These are phyloP conservation scores for Ericerus pela DNA, from an alignment of 1,140 invertebrate genomes.

Conservation along the genomic window DNA sequence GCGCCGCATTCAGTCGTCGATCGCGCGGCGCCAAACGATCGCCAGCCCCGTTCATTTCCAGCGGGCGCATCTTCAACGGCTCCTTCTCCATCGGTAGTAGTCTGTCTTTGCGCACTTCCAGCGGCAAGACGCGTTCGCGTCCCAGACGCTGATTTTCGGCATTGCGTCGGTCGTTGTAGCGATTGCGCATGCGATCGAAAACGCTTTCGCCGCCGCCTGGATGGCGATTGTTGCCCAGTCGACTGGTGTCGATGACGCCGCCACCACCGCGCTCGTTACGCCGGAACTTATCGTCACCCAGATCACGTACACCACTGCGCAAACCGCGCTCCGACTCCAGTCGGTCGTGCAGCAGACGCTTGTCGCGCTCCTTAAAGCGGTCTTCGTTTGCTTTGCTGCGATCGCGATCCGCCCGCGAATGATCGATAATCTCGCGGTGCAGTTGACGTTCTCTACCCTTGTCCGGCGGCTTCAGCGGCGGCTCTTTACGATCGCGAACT, in stretches of 20 bases:
- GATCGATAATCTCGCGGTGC: not conserved
- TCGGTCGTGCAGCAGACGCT: not conserved
- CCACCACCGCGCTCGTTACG: not conserved
- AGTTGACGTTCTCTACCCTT: not conserved
- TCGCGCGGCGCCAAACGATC: not conserved
- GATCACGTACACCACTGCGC: not conserved
- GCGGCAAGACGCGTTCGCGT: not conserved
- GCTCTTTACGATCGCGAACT: not conserved
- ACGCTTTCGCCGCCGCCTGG: not conserved
- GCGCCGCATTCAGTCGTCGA: not conserved
- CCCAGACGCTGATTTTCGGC: not conserved
- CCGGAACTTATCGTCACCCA: not conserved
- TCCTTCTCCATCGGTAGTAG: not conserved
- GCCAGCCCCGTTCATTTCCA: not conserved
- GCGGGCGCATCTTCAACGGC: not conserved
- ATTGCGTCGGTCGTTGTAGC: not conserved
- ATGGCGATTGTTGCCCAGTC: not conserved
- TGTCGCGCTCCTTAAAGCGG: not conserved
- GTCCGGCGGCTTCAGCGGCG: not conserved
- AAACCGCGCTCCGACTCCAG: not conserved
- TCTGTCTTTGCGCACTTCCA: not conserved
- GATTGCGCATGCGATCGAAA: conserved; percentile 4
- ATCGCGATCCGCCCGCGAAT: not conserved
- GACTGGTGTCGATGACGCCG: not conserved
- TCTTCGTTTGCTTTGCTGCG: not conserved